These are phyloP conservation scores for Dasysyrphus albostriatus DNA, from an alignment of 2,888 invertebrate species.

Conservation along the genomic window DNA sequence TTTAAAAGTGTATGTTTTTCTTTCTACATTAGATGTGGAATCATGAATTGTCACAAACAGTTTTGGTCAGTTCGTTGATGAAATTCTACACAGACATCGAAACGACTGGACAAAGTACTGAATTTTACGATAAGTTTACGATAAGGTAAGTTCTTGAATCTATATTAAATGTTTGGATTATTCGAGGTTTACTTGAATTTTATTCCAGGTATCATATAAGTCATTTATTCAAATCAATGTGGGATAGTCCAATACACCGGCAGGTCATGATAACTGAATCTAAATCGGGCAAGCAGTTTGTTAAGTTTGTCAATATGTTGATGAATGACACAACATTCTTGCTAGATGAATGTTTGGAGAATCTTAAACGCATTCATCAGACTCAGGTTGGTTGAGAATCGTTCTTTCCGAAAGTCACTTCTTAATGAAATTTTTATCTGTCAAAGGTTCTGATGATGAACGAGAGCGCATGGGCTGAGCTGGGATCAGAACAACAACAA, in stretches of 20 bases:
- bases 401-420: not conserved
- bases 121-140: constrained; percentile 99
- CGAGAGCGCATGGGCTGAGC: constrained; percentile 87
- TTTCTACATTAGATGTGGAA: constrained; percentile 90
- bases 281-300: constrained; percentile 95
- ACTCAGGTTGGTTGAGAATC: constrained; percentile 88
- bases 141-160: constrained; percentile 86
- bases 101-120: constrained; percentile 98
- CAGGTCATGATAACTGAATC: constrained; percentile 96
- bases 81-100: constrained; percentile 99
- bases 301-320: constrained; percentile 97
- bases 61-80: constrained; percentile 95
- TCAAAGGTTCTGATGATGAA: constrained; percentile 87
- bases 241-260: constrained; percentile 95
- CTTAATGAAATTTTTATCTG: not conserved
- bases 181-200: not conserved
- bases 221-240: constrained; percentile 97
- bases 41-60: constrained; percentile 92
- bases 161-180: not conserved
- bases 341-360: constrained; percentile 97
- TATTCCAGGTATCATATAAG: constrained; percentile 93
- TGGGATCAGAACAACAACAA: constrained; percentile 89
- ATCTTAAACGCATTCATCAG: constrained; percentile 93
- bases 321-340: constrained; percentile 99
- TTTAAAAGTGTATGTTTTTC: not conserved